These are phyloP conservation scores for Epinephelus fuscoguttatus DNA, from an alignment of 2,113 vertebrate species.

Conservation along the genomic window DNA sequence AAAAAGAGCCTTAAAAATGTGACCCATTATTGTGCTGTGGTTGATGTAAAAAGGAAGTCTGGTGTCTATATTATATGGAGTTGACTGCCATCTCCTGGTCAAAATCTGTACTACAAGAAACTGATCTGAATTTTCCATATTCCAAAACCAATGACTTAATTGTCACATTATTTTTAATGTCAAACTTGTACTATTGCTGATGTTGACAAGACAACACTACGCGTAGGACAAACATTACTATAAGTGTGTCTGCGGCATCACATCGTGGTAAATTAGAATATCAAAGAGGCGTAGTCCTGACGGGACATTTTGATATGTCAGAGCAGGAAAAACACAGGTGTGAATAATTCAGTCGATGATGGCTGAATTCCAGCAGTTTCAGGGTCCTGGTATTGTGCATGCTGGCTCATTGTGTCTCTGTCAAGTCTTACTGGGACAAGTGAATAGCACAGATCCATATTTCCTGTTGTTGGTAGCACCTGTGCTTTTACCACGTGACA, in stretches of 20 bases:
- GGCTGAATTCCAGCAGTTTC: constrained; percentile 5
- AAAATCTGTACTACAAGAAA: constrained; percentile 30
- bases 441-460: not conserved
- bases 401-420: not conserved
- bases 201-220: not conserved
- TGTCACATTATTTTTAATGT: not conserved
- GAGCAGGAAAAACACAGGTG: not conserved
- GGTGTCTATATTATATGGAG: constrained; percentile 53
- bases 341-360: not conserved
- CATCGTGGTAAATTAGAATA: not conserved
- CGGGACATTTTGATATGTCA: not conserved
- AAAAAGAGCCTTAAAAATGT: not conserved
- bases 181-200: not conserved
- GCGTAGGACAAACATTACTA: not conserved
- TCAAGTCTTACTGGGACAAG: not conserved
- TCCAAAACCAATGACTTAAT: not conserved
- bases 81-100: constrained; percentile 72
- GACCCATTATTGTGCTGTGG: not conserved
- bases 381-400: not conserved
- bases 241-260: not conserved
- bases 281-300: not conserved
- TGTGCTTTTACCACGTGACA: not conserved
- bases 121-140: not conserved
- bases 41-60: not conserved
- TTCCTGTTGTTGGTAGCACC: not conserved